phyloP scores from a whole-genome alignment of 2,113 vertebrate species.

The Oryzias woworae region DNA sequence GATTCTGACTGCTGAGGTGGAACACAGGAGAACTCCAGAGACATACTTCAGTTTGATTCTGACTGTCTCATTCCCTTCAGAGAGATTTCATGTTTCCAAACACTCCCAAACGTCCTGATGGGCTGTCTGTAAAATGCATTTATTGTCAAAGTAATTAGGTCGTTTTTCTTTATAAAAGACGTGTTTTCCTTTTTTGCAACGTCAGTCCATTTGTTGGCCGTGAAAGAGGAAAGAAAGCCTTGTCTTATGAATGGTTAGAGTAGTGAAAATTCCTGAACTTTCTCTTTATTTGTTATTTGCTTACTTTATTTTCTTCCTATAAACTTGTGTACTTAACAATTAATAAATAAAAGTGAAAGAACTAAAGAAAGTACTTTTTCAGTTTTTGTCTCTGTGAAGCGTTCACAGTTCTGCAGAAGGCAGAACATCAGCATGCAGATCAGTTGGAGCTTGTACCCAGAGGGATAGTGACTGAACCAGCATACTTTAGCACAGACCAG shows the following conservation, averaged over 20 bases:
- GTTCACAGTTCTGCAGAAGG: neutral
- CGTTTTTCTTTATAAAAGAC: neutral
- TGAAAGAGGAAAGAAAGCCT: no score
- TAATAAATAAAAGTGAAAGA: neutral
- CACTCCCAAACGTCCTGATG: no score
- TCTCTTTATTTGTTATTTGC: neutral
- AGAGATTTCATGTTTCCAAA: no score
- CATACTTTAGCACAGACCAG: conserved; percentile 29
- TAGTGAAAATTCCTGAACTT: neutral
- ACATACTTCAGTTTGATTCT: neutral
- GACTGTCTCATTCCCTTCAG: no score
- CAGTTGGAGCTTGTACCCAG: conserved; percentile 29
- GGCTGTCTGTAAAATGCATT: neutral
- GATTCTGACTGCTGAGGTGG: conserved; percentile 76
- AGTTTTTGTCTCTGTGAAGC: neutral
- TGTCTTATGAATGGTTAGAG: no score
- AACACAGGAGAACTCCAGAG: neutral
- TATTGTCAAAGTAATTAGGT: neutral
- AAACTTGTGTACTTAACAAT: neutral
- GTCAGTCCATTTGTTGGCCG: neutral
- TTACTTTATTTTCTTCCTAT: neutral
- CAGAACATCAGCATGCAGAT: conserved; percentile 4
- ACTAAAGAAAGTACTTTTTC: neutral
- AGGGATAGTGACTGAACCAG: conserved; percentile 16
- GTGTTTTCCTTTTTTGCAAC: neutral